Evolutionary conservation across 1,140 invertebrate genomes (phyloP).

Genomic region (Druon quercuslanigerum): DNA sequence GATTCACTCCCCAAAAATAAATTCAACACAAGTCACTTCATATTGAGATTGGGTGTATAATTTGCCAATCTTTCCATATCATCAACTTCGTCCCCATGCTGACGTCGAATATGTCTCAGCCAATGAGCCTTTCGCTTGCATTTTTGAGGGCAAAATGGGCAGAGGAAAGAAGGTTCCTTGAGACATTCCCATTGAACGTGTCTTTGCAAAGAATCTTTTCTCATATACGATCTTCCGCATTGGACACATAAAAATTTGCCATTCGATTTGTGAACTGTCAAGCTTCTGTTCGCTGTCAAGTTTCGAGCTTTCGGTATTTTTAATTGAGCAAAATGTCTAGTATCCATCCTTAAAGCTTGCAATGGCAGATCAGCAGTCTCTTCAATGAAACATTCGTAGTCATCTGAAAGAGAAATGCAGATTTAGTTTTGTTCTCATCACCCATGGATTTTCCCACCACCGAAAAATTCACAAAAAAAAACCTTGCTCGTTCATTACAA

Average conservation of each 20-base stretch:
- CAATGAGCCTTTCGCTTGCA: conserved; percentile 79
- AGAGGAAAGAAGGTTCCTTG: conserved; percentile 81
- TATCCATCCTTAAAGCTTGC: conserved; percentile 58
- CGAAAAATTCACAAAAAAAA: conserved; percentile 40
- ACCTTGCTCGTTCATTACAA: background rate
- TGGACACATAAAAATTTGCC: conserved; percentile 77
- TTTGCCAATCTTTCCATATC: conserved; percentile 57
- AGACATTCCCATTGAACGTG: conserved; percentile 83
- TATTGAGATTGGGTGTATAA: conserved; percentile 11
- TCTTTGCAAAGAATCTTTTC: conserved; percentile 81
- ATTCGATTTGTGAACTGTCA: conserved; percentile 45
- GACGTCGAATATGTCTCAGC: conserved; percentile 77
- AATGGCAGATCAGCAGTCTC: conserved; percentile 60
- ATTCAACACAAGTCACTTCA: background rate
- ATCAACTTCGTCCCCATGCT: conserved; percentile 75
- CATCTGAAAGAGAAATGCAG: conserved; percentile 54
- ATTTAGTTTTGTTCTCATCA: conserved; percentile 56
- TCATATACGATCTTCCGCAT: conserved; percentile 80
- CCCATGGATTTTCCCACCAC: conserved; percentile 58
- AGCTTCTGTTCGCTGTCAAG: conserved; percentile 49
- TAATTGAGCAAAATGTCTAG: conserved; percentile 60
- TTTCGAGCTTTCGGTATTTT: conserved; percentile 64
- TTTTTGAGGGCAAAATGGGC: conserved; percentile 79
- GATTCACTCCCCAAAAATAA: no score
- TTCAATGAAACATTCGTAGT: conserved; percentile 40